These are phyloP conservation scores for Polypedilum pembai DNA, from an alignment of 1,140 invertebrate genomes.

Conservation along the genomic window DNA sequence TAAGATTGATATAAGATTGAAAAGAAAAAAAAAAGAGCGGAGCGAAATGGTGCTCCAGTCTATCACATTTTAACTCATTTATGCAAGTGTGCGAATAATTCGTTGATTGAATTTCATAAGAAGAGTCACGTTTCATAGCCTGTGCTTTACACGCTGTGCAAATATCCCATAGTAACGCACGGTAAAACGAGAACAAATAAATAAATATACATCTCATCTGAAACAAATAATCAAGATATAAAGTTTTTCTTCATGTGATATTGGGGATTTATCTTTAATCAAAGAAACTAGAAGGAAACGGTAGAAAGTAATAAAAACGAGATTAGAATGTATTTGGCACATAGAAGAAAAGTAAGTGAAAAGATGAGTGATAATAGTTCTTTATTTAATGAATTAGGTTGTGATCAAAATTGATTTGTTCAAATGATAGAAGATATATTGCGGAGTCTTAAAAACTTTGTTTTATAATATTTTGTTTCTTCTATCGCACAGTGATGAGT, in stretches of 20 bases:
- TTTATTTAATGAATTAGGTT: too few species aligned
- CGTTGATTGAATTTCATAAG: not conserved
- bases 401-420: too few species aligned
- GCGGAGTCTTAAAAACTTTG: too few species aligned
- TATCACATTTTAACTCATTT: not conserved
- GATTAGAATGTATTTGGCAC: conserved; percentile 15
- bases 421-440: too few species aligned
- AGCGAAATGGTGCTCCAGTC: not conserved
- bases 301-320: not conserved
- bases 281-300: not conserved
- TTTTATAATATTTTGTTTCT: too few species aligned
- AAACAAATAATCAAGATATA: not conserved
- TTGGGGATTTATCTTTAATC: not conserved
- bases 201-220: not conserved
- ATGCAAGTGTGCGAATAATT: not conserved
- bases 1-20: not conserved
- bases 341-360: conserved; percentile 17
- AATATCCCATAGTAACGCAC: not conserved
- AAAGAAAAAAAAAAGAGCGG: not conserved
- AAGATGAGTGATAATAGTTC: not conserved
- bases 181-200: not conserved
- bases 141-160: not conserved
- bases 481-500: too few species aligned
- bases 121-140: not conserved
- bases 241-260: not conserved